Base-by-base conservation (phyloP, 2,797 vertebrate species). In the Brachymystax lenok region DNA sequence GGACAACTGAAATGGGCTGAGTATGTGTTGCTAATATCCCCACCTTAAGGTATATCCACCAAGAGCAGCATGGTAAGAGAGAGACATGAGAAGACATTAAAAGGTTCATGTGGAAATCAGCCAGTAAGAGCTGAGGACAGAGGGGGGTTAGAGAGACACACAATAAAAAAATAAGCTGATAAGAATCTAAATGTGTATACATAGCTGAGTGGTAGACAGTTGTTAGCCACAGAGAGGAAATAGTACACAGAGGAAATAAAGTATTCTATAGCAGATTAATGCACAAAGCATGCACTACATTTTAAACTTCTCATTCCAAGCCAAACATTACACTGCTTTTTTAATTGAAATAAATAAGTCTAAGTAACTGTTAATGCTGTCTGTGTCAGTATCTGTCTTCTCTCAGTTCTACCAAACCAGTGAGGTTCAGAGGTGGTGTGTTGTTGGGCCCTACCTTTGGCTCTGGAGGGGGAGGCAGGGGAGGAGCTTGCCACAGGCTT, bases 401-500 rank as follows among this genome's bases (percentile, higher is more conserved):
- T 46, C 40, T 12, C 40, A 46, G 40, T 12, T 46, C 10, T 46
- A 46, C 12, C 40, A 46, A 46, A 89, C 96, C 95, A 70, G 94
- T 95, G 84, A 95, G 89, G 76, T 96, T 95, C 40, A 5, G 96
- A 96, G 78, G 94, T 56, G 61, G 40, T 68, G 64, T 71, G 69
- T 28, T 51, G 16, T 13, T 67, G 35, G 50, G 54, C 71, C 91
- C 88, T 92, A 96, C 96, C 96, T 96, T 95, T 96, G 74, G 90
- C 88, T 90, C 92, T 91, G 1, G 93, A 93, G 3, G 95, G 92
- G 76, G 95, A 95, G 6, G 94, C 64, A 21, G 94, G 95, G 83
- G 94, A 93, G 0, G 95, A 94, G 76, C 91, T 95, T 78, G 91
- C 89, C 78, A 94, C 89, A 78, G 94, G 86, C 85, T 94, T 95